These are phyloP conservation scores for Meghimatium bilineatum DNA, from an alignment of 2,888 invertebrate genomes.

Conservation along the genomic window DNA sequence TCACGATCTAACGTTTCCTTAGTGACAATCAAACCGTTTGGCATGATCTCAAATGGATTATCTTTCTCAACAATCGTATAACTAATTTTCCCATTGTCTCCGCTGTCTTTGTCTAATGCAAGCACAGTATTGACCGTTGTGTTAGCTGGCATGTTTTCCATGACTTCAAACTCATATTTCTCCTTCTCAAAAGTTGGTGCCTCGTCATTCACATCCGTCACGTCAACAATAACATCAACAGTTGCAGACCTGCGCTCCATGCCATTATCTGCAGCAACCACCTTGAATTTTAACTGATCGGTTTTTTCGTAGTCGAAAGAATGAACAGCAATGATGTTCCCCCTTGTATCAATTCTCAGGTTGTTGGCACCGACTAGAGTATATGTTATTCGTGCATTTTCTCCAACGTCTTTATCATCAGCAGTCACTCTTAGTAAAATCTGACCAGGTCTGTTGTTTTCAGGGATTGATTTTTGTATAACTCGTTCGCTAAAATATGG, in stretches of 20 bases:
- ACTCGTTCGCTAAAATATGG: slow-evolving; percentile 84
- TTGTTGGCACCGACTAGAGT: slow-evolving; percentile 51
- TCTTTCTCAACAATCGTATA: slow-evolving; percentile 52
- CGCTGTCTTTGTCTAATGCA: slow-evolving; percentile 61
- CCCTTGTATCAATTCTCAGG: slow-evolving; percentile 61
- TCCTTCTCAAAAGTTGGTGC: slow-evolving; percentile 55
- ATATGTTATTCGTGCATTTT: slow-evolving; percentile 62
- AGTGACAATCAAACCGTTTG: slow-evolving; percentile 59
- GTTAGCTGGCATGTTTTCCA: slow-evolving; percentile 55
- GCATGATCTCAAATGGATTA: slow-evolving; percentile 59
- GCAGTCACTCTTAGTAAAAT: slow-evolving; percentile 59
- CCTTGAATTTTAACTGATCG: slow-evolving; percentile 55
- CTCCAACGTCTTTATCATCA: slow-evolving; percentile 59
- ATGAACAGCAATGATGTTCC: slow-evolving; percentile 62
- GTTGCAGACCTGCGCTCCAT: slow-evolving; percentile 81
- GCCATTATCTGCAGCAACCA: slow-evolving; percentile 94
- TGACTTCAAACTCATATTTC: slow-evolving; percentile 56
- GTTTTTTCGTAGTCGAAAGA: slow-evolving; percentile 63
- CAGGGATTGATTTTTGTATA: slow-evolving; percentile 60
- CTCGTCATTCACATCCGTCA: slow-evolving; percentile 63
- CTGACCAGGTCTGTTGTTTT: slow-evolving; percentile 63
- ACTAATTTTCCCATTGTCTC: slow-evolving; percentile 56
- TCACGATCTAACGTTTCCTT: slow-evolving; percentile 63
- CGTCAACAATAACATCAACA: slow-evolving; percentile 54
- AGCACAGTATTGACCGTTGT: slow-evolving; percentile 55